These are phyloP conservation scores for Sibirionetta formosa DNA, from an alignment of 2,797 vertebrate genomes.

Conservation along the genomic window DNA sequence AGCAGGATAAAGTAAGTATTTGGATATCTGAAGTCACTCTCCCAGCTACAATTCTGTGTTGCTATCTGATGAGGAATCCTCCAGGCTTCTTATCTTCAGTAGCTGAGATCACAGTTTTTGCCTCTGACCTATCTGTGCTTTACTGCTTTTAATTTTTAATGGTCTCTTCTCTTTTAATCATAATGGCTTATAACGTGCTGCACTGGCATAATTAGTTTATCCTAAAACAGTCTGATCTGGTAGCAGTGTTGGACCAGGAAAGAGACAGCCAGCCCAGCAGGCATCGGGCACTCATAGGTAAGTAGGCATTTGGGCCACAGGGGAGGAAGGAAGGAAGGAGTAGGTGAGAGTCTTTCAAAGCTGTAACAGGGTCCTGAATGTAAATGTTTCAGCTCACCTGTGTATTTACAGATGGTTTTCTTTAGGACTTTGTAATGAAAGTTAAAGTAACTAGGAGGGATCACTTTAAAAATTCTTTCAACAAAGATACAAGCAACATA, in stretches of 20 bases:
- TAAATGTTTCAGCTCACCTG: neutral
- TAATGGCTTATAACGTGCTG: constrained; percentile 43
- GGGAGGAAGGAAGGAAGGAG: neutral
- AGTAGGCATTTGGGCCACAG: neutral
- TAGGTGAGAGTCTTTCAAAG: neutral
- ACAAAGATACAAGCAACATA: neutral
- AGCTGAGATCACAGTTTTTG: neutral
- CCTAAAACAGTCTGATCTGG: constrained; percentile 58
- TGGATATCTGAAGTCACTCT: neutral
- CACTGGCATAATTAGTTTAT: constrained; percentile 53
- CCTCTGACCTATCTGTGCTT: constrained; percentile 10
- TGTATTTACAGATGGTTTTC: neutral
- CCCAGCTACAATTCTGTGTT: neutral
- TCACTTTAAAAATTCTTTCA: neutral
- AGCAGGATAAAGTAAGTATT: neutral
- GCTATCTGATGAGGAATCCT: neutral
- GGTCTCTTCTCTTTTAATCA: constrained; percentile 43
- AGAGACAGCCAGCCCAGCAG: neutral
- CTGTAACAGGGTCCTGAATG: neutral
- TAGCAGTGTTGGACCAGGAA: neutral
- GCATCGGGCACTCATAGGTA: neutral
- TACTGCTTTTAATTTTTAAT: constrained; percentile 39
- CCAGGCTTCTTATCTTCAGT: neutral
- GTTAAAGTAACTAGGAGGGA: neutral
- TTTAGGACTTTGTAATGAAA: neutral